Percentiles rank a stretch among this genome's conserved stretches.
phyloP scores from a whole-genome alignment of 1,140 invertebrate species.

The Chymomyza costata region DNA sequence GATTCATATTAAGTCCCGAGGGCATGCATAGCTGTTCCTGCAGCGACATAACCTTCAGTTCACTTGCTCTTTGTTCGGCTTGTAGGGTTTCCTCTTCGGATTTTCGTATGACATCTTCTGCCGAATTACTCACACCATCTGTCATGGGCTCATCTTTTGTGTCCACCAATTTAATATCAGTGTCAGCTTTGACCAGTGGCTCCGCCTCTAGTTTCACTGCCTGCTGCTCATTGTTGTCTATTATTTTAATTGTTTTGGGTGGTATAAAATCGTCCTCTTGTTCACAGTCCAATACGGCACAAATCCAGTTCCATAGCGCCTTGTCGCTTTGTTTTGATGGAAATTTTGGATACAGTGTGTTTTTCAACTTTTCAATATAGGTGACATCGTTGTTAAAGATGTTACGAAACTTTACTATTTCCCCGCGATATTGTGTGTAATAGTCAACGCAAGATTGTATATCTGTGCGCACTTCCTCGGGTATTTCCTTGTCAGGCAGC shows the following conservation, averaged over 20 bases:
- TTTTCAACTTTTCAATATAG: slow-evolving; percentile 87
- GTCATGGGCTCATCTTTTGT: slow-evolving; percentile 42
- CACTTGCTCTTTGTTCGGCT: slow-evolving; percentile 60
- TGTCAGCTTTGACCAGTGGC: slow-evolving; percentile 9
- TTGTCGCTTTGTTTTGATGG: slow-evolving; percentile 81
- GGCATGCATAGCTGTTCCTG: slow-evolving; percentile 74
- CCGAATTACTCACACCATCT: slow-evolving; percentile 15
- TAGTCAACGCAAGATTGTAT: slow-evolving; percentile 91
- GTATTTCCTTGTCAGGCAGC: slow-evolving; percentile 87
- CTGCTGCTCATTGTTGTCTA: slow-evolving; percentile 49
- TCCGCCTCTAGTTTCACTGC: slow-evolving; percentile 41
- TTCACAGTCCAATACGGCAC: slow-evolving; percentile 64
- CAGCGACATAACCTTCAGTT: slow-evolving; percentile 68
- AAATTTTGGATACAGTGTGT: slow-evolving; percentile 80
- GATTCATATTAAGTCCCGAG: slow-evolving; percentile 74
- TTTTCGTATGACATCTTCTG: slow-evolving; percentile 47
- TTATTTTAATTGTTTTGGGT: slow-evolving; percentile 68
- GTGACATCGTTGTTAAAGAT: slow-evolving; percentile 84
- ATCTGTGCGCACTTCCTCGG: slow-evolving; percentile 88
- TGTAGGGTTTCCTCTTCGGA: slow-evolving; percentile 43
- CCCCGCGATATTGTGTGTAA: slow-evolving; percentile 84
- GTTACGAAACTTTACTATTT: slow-evolving; percentile 86
- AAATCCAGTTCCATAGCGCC: slow-evolving; percentile 79
- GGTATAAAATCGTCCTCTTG: slow-evolving; percentile 72
- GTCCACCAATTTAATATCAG: slow-evolving; percentile 40